Evolutionary conservation across 2,797 vertebrate genomes (phyloP).

Genomic region (Paedocypris micromegethes): DNA sequence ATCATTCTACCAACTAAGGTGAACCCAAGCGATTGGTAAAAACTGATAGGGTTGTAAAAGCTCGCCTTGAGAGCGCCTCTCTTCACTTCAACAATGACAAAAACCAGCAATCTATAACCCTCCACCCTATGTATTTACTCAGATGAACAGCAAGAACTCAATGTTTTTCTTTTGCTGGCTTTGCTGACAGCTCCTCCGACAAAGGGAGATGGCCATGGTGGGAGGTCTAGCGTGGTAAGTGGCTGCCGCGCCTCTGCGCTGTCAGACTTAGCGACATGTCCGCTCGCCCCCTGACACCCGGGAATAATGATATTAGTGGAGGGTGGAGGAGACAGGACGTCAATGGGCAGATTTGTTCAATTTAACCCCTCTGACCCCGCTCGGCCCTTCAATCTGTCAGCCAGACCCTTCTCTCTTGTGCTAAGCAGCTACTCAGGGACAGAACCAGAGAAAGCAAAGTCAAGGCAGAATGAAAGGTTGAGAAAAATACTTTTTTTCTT

Average conservation of each 20-base stretch:
- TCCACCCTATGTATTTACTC: constrained; percentile 35
- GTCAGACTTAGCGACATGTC: constrained; percentile 46
- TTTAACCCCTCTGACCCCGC: constrained; percentile 58
- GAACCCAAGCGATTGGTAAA: constrained; percentile 12
- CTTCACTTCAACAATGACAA: constrained; percentile 26
- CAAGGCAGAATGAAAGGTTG: neutral
- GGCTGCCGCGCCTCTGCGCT: constrained; percentile 43
- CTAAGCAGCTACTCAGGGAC: constrained; percentile 36
- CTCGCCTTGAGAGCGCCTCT: constrained; percentile 6
- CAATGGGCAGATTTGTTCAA: constrained; percentile 62
- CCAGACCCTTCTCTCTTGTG: constrained; percentile 41
- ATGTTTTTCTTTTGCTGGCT: constrained; percentile 49
- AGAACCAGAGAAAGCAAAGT: constrained; percentile 1
- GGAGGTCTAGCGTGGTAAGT: constrained; percentile 49
- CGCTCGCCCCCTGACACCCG: constrained; percentile 48
- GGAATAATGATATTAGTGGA: constrained; percentile 59
- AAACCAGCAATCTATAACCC: constrained; percentile 21
- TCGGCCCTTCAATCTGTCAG: constrained; percentile 55
- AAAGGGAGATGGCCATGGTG: constrained; percentile 50
- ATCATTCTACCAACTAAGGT: neutral
- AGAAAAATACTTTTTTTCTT: neutral
- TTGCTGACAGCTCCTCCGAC: constrained; percentile 46
- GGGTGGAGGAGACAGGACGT: constrained; percentile 57
- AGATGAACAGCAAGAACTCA: constrained; percentile 42
- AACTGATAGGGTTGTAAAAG: constrained; percentile 10